Base-by-base conservation (phyloP, 2,113 vertebrate species). In the Dolichotis patagonum region DNA sequence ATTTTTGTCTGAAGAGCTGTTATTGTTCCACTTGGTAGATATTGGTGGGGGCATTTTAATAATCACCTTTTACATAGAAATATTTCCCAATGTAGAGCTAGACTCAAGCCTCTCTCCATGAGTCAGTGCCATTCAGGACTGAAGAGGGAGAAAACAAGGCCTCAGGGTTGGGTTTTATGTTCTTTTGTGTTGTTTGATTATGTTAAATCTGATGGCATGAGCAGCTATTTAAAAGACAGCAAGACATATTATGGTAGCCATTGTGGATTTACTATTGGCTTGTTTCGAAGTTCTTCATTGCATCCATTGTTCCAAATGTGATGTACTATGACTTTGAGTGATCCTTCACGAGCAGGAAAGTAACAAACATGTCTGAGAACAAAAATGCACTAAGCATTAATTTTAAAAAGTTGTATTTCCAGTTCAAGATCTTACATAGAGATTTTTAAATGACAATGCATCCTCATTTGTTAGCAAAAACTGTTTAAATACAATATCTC, bases 391-490 rank as follows among this genome's bases (percentile, higher is more conserved):
- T 19, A 38, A 75, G 6, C 19, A 56, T 92, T 87, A 62, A 43
- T 86, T 69, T 56, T 56, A 56, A 62, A 54, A 43, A 10, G 17
- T 35, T 88, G 5, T 63, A 4, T 84, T 88, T 38, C 26, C 1
- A 69, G 32, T 41, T 91, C 49, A 93, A 54, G 41, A 77, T 96
- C 63, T 95, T 35, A 38, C 80, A 67, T 0, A 77, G 67, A 49
- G 20, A 84, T 46, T 63, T 88, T 80, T 17, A 80, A 86, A 78
- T 35, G 46, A 54, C 5, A 85, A 56, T 56, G n/a, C 80, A 52
- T 94, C 92, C 7, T 17, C 41, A 90, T 26, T 7, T 9, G 67
- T 97, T 90, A 89, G 58, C 62, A 85, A 84, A 80, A 91, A 65
- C 65, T 14, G 14, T 38, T 75, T 56, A 87, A 62, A 89, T 60